These are phyloP conservation scores for Neotoxoptera formosana DNA, from an alignment of 1,140 invertebrate genomes.

Conservation along the genomic window DNA sequence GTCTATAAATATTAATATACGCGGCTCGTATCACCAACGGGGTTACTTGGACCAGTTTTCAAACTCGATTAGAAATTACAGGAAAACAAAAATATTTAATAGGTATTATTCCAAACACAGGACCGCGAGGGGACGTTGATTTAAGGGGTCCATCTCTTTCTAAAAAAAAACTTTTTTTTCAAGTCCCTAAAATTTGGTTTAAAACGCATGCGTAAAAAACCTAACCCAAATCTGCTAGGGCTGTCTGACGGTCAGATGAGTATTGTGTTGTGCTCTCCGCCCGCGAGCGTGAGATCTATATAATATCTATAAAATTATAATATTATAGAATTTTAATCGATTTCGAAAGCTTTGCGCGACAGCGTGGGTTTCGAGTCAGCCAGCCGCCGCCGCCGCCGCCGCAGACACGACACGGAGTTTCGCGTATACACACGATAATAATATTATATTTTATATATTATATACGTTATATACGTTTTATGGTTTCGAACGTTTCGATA, in stretches of 20 bases:
- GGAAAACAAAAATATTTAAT: neutral
- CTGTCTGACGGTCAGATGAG: neutral
- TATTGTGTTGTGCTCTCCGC: neutral
- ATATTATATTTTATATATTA: neutral
- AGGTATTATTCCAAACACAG: neutral
- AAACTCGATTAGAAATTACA: neutral
- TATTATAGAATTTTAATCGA: neutral
- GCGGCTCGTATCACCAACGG: neutral
- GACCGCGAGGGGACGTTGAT: too few relatives aligned
- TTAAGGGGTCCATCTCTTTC: too few relatives aligned
- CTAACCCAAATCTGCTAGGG: neutral
- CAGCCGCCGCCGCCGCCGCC: too few relatives aligned
- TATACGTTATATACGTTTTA: neutral
- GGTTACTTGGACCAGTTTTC: neutral
- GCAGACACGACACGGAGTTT: neutral
- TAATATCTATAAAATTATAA: neutral
- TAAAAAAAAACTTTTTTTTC: too few relatives aligned
- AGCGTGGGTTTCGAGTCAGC: neutral
- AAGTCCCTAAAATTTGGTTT: too few relatives aligned
- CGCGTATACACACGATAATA: neutral
- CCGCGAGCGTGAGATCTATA: neutral
- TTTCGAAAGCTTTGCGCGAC: neutral
- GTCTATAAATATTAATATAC: neutral
- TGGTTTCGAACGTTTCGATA: neutral
- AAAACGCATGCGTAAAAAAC: too few relatives aligned